These are phyloP conservation scores for Mythimna albipuncta DNA, from an alignment of 2,888 invertebrate genomes.

Conservation along the genomic window DNA sequence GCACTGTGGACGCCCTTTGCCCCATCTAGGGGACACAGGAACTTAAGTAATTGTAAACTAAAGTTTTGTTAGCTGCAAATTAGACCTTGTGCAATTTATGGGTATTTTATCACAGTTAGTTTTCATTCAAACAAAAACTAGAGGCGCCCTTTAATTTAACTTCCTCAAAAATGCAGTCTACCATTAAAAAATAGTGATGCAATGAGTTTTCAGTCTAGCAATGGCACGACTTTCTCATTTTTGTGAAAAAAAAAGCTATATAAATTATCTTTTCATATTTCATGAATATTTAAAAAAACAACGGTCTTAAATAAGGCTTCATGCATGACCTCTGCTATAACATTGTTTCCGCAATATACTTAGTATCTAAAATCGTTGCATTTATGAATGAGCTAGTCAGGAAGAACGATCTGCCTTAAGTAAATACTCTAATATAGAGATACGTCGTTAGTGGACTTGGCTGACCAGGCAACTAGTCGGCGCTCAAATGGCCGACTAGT, in stretches of 20 bases:
- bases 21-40: too few species aligned
- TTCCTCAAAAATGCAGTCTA: too few species aligned
- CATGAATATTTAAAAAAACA: background rate
- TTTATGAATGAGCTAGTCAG: constrained; percentile 5
- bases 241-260: background rate
- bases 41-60: too few species aligned
- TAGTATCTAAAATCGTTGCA: background rate
- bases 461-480: background rate
- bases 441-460: background rate
- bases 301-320: background rate
- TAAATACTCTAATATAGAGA: background rate
- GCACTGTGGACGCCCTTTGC: too few species aligned
- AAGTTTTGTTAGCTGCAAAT: too few species aligned
- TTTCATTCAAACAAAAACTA: too few species aligned
- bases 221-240: too few species aligned
- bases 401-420: background rate
- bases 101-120: too few species aligned
- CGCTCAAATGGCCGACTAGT: background rate
- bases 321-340: background rate
- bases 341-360: constrained; percentile 1
- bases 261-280: background rate
- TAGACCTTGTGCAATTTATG: too few species aligned
- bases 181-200: too few species aligned
- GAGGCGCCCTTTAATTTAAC: too few species aligned
- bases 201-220: too few species aligned